Conservation (phyloP, 2,113 vertebrate genomes). For the Callospermophilus lateralis region DNA sequence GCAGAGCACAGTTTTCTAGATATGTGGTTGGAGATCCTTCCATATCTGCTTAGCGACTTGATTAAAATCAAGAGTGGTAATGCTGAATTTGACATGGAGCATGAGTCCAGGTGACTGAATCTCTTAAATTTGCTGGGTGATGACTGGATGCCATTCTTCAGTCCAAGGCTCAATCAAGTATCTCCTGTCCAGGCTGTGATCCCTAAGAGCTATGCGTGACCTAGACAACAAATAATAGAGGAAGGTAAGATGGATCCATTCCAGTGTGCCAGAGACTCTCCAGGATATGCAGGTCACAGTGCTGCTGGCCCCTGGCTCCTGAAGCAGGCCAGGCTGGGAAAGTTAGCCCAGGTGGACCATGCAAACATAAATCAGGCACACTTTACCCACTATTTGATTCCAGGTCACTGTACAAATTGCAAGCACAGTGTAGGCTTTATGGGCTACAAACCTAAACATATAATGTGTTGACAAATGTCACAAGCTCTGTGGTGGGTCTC, state of each 20-base stretch:
- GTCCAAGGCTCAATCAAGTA: background rate
- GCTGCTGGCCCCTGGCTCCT: background rate
- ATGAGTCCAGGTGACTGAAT: background rate
- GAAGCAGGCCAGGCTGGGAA: background rate
- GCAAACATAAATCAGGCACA: too few relatives aligned
- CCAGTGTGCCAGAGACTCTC: background rate
- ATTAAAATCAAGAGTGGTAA: background rate
- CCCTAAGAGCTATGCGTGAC: constrained; percentile 86
- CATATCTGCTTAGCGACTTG: background rate
- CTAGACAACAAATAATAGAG: constrained; percentile 78
- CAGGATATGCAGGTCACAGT: background rate
- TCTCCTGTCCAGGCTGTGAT: background rate
- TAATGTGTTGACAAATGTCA: background rate
- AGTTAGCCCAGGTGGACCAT: background rate
- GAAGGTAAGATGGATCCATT: background rate
- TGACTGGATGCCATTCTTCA: background rate
- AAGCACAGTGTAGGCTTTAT: background rate
- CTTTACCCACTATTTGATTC: background rate
- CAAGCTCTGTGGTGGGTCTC: background rate
- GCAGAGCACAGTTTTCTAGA: background rate
- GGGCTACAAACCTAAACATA: background rate
- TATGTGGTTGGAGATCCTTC: background rate
- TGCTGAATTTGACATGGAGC: too few relatives aligned
- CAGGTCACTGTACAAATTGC: background rate
- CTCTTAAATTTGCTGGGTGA: too few relatives aligned